Base-by-base conservation (phyloP, 2,797 vertebrate genomes). In the Philypnodon macrostomus region DNA sequence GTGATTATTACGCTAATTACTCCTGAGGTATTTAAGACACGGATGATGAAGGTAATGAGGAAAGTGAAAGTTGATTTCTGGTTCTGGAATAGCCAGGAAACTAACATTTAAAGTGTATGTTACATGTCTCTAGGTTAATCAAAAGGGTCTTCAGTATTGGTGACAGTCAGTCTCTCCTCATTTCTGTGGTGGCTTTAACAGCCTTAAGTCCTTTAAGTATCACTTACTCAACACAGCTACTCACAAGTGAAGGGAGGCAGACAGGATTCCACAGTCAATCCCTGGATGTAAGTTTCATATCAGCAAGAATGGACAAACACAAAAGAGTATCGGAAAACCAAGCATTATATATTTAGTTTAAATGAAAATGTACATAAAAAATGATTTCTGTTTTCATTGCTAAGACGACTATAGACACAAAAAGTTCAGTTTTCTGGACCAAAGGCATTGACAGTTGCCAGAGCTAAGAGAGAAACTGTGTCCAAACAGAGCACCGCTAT, bases 201-300 rank as follows among this genome's bases (percentile, higher is more conserved):
- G 70, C 62, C 16, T 75, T 73, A 72, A 75, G 63, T 84, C 74
- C 70, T 69, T 41, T 54, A 67, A 53, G 73, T 83, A 85, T 83
- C 79, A 65, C 67, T 87, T 85, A 84, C 79, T 72, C 72, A 52
- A 67, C 51, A 63, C 75, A 55, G 71, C 60, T 60, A 73, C 61
- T 62, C 54, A 29, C 64, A 53, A 71, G 74, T 64, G 81, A 79
- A 37, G 54, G 70, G 74, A 73, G 75, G 60, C 71, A 61, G 62
- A 47, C 72, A 47, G 63, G 67, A 87, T 87, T 87, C 79, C 81
- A 59, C 67, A 70, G 59, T 55, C 67, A 84, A 75, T 84, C 83
- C 73, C 74, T 70, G 74, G 73, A 75, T 87, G 83, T 85, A 77
- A 54, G 65, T 85, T 85, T 87, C 79, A 76, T 83, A 79, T 85